Evolutionary conservation across 2,888 invertebrate species (phyloP).

Genomic region (Xanthia icteritia): DNA sequence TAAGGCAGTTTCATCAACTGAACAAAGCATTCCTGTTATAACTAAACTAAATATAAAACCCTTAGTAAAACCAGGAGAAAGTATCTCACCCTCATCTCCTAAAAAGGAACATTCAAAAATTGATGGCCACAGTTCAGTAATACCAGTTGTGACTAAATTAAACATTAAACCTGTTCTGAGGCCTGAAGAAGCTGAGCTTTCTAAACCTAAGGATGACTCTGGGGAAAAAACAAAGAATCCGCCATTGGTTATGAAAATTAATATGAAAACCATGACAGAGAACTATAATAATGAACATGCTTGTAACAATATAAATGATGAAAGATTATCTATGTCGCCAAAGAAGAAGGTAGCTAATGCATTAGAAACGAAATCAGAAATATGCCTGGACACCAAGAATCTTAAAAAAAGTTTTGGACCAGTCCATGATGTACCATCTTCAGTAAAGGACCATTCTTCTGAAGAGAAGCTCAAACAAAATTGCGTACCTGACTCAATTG

Average conservation of each 20-base stretch:
- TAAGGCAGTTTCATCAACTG: constrained; percentile 72
- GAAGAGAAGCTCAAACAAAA: constrained; percentile 65
- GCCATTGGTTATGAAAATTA: constrained; percentile 87
- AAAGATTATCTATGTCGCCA: constrained; percentile 83
- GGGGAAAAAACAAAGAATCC: constrained; percentile 82
- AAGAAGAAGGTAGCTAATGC: constrained; percentile 68
- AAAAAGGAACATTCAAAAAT: constrained; percentile 80
- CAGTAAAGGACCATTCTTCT: constrained; percentile 31
- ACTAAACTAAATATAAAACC: constrained; percentile 87
- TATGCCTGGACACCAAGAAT: constrained; percentile 44
- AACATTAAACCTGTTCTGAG: constrained; percentile 89
- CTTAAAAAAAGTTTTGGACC: constrained; percentile 44
- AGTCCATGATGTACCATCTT: constrained; percentile 44
- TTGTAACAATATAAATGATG: constrained; percentile 78
- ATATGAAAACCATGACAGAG: constrained; percentile 83
- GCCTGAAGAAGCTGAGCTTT: constrained; percentile 78
- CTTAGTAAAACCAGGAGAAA: constrained; percentile 81
- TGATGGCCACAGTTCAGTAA: constrained; percentile 71
- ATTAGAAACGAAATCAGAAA: constrained; percentile 60
- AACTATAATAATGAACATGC: constrained; percentile 72
- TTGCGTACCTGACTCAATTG: constrained; percentile 63
- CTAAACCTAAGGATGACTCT: constrained; percentile 73
- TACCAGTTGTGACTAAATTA: constrained; percentile 84
- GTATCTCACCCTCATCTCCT: constrained; percentile 79
- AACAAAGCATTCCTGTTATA: constrained; percentile 82